A percentile compares a stretch with the other conserved stretches of the same genome.
phyloP scores from a whole-genome alignment of 2,113 vertebrate genomes.

The Turdus rufiventris region DNA sequence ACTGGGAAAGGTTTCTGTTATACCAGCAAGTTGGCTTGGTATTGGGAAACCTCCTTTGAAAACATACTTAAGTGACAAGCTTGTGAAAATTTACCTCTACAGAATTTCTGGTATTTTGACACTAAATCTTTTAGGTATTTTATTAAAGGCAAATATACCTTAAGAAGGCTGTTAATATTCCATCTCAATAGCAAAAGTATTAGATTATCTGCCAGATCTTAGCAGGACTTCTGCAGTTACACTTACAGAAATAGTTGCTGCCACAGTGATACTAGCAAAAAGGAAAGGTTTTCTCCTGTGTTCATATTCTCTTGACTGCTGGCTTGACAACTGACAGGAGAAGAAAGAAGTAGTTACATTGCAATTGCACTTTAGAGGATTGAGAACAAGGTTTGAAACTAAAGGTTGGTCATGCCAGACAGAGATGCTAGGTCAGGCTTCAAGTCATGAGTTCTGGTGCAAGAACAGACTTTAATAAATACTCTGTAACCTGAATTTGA shows the following conservation, averaged over 20 bases:
- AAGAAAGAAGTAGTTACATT: not conserved
- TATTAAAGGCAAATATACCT: not conserved
- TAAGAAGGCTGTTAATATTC: not conserved
- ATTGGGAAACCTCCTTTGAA: not conserved
- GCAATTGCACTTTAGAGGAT: not conserved
- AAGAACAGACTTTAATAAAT: not conserved
- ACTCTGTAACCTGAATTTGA: not conserved
- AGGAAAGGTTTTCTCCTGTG: not conserved
- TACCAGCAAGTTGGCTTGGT: not conserved
- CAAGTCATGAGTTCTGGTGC: not conserved
- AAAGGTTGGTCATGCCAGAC: not conserved
- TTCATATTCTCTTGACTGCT: not conserved
- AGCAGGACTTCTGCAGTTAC: not conserved
- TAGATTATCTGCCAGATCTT: not conserved
- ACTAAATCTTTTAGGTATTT: not conserved
- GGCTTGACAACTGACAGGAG: not conserved
- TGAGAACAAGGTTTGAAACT: not conserved
- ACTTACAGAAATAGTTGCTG: not conserved
- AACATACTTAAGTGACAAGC: not conserved
- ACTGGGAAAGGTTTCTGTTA: not conserved
- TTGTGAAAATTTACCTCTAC: not conserved
- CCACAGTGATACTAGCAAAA: not conserved
- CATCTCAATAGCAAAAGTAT: not conserved
- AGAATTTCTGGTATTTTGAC: not conserved
- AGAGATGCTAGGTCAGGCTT: not conserved